A percentile compares a stretch with the other conserved stretches of the same genome.
phyloP scores from a whole-genome alignment of 2,113 vertebrate genomes.

The Garra rufa region DNA sequence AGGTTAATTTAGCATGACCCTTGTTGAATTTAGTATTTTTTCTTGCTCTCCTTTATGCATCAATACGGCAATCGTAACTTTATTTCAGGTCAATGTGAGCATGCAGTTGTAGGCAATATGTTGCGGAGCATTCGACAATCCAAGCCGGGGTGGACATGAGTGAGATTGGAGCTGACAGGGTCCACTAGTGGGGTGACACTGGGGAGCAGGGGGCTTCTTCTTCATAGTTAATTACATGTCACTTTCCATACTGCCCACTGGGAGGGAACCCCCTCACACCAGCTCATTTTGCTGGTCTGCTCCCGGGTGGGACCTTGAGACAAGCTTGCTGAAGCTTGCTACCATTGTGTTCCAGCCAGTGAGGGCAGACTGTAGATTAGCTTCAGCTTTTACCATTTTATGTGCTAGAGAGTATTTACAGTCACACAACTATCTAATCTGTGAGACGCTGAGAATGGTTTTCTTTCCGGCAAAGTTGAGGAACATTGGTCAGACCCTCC shows the following conservation, averaged over 20 bases:
- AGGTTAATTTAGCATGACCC: not conserved
- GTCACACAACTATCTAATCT: constrained; percentile 29
- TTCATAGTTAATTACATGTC: constrained; percentile 65
- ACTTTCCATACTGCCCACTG: constrained; percentile 61
- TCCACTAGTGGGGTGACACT: constrained; percentile 63
- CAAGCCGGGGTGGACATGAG: constrained; percentile 64
- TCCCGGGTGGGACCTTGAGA: constrained; percentile 33
- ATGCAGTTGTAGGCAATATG: not conserved
- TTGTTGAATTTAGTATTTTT: not conserved
- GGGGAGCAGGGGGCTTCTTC: constrained; percentile 42
- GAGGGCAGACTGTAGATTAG: not conserved
- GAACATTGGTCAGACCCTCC: constrained; percentile 54
- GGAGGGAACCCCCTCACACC: constrained; percentile 48
- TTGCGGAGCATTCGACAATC: constrained; percentile 41
- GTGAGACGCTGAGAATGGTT: constrained; percentile 39
- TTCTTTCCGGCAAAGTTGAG: constrained; percentile 36
- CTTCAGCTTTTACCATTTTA: constrained; percentile 17
- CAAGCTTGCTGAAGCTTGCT: constrained; percentile 37
- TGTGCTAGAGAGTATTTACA: not conserved
- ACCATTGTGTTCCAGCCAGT: constrained; percentile 18
- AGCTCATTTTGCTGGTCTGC: constrained; percentile 24
- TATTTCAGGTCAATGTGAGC: not conserved
- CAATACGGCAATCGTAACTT: not conserved
- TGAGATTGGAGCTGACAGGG: constrained; percentile 66
- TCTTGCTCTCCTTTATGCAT: not conserved